phyloP scores from a whole-genome alignment of 2,113 vertebrate genomes.

The Crotalus helleri region DNA sequence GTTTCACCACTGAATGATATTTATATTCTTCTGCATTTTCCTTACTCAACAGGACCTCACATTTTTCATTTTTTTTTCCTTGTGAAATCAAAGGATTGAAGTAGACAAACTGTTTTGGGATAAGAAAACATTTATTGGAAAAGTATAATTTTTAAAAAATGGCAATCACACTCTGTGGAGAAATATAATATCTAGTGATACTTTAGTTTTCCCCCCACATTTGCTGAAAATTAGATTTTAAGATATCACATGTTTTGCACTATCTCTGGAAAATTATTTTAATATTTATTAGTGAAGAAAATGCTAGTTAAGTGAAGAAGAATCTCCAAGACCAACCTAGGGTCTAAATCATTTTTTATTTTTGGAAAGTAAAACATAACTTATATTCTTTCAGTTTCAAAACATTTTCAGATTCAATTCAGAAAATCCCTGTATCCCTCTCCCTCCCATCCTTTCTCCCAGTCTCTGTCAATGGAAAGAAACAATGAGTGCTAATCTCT shows the following conservation, averaged over 20 bases:
- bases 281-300: background rate
- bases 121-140: background rate
- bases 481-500: background rate
- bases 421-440: background rate
- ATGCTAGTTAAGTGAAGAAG: background rate
- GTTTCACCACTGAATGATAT: constrained; percentile 26
- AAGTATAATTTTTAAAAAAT: background rate
- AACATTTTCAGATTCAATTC: background rate
- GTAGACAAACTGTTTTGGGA: background rate
- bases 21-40: constrained; percentile 9
- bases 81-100: constrained; percentile 7
- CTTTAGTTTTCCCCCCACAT: background rate
- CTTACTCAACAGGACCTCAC: constrained; percentile 4
- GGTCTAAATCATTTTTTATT: background rate
- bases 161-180: background rate
- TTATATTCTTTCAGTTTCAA: background rate
- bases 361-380: background rate
- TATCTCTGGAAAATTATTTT: background rate
- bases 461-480: background rate
- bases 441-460: background rate
- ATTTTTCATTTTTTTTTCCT: constrained; percentile 15
- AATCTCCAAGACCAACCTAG: background rate
- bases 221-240: background rate
- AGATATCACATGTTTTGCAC: background rate
- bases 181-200: background rate